Base-by-base conservation (phyloP, 2,888 invertebrate species). In the Eurytoma adleriae region DNA sequence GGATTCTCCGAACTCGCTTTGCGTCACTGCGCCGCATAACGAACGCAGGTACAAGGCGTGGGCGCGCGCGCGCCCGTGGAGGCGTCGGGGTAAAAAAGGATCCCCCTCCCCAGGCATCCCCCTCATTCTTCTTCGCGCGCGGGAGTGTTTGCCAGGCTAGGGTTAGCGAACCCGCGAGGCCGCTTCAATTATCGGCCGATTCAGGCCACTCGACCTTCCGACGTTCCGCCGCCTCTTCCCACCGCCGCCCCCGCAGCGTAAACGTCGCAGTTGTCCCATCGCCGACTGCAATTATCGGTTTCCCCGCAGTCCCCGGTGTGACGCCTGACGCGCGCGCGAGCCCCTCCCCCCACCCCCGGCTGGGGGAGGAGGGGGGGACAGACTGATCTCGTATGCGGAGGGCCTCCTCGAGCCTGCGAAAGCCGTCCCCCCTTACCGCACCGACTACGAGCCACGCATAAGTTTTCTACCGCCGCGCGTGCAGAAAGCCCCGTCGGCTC, bases 81-180 rank as follows among this genome's bases (percentile, higher is more conserved):
- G 20, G 13, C 7, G 12, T 50, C 3, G 24, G 24, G 48, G 20
- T 0, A 13, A 48, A 52, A 24, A 50, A 67, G 14, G n/a, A 67
- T 5, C 2, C 10, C 10, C n/a, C 14, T 10, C 10, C 18, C 16
- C 52, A 24, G 24, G 27, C 20, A 14, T 3, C 50, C 61, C 50
- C n/a, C 71, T 61, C 20, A 20, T 7, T 20, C 48, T 16, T 50
- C 14, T 18, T 18, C 14, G 40, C 20, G n/a, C 50, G 3, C 16
- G 30, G 4, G 57, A 85, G 86, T 86, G 86, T 86, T 86, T 86
- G 84, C 85, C 79, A 82, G 81, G 79, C 54, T 80, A 83, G 83
- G 84, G 84, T 85, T 84, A 83, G 81, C 84, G 83, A 84, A 84
- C 84, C 76, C 83, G 57, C 80, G 52, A 52, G 59, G 24, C 64